Conservation (phyloP, 1,140 invertebrate species). For the Penaeus indicus region DNA sequence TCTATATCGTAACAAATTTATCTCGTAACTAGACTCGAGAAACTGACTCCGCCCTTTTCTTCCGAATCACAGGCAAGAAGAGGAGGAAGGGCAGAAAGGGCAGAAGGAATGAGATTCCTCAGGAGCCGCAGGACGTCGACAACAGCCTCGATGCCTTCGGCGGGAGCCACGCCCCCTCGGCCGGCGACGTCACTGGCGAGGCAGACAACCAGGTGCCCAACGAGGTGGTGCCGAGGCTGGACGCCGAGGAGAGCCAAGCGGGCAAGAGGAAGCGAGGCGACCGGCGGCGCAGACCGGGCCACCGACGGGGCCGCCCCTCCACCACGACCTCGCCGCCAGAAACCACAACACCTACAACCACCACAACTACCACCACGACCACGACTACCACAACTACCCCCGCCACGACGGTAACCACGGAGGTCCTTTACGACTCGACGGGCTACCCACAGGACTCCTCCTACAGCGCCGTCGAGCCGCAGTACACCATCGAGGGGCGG, state of each 20-base stretch:
- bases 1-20: too few relatives aligned
- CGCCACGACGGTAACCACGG: constrained; percentile 5
- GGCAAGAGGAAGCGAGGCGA: constrained; percentile 1
- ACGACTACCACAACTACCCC: not conserved
- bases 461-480: constrained; percentile 33
- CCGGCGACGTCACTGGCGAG: too few relatives aligned
- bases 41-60: not conserved
- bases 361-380: not conserved
- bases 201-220: constrained; percentile 21
- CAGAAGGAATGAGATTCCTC: not conserved
- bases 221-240: constrained; percentile 23
- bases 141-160: too few relatives aligned
- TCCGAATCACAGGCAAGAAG: not conserved
- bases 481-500: constrained; percentile 43
- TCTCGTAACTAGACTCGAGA: too few relatives aligned
- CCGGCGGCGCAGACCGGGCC: not conserved
- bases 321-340: too few relatives aligned
- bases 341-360: not conserved
- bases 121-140: not conserved
- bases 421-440: not conserved
- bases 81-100: not conserved
- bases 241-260: not conserved
- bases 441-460: constrained; percentile 40
- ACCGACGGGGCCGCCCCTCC: too few relatives aligned
- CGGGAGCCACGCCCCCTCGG: not conserved